Evolutionary conservation across 2,888 invertebrate species (phyloP).

Genomic region (Alloscopus bannaensis): DNA sequence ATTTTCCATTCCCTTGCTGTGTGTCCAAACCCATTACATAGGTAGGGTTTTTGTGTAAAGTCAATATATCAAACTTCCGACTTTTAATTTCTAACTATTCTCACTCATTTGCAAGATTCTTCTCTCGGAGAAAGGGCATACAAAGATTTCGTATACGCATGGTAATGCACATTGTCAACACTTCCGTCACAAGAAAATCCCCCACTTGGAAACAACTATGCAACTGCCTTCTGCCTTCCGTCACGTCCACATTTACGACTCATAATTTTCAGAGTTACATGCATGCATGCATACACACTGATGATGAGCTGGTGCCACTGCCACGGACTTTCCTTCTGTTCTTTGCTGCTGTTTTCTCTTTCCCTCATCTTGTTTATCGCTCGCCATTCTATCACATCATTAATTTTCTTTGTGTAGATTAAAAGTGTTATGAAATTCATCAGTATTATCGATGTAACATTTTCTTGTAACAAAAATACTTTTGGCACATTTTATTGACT

Average conservation of each 20-base stretch:
- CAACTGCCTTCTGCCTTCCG: constrained; percentile 3
- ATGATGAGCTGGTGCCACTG: background rate
- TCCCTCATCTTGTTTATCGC: background rate
- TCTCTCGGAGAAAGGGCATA: background rate
- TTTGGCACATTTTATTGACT: no score
- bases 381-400: background rate
- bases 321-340: background rate
- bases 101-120: constrained; percentile 16
- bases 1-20: constrained; percentile 23
- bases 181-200: constrained; percentile 14
- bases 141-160: constrained; percentile 3
- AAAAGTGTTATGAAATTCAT: no score
- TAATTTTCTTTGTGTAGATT: background rate
- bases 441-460: no score
- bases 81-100: constrained; percentile 18
- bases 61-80: constrained; percentile 29
- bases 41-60: constrained; percentile 16
- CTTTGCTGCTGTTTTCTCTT: background rate
- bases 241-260: background rate
- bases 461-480: no score
- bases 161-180: constrained; percentile 4
- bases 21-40: constrained; percentile 19
- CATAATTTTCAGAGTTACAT: background rate
- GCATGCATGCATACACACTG: background rate
- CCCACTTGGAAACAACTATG: background rate